Percentiles rank a stretch among this genome's conserved stretches.
Conservation (phyloP, 1,140 invertebrate genomes). For the Paramacrobiotus metropolitanus region DNA sequence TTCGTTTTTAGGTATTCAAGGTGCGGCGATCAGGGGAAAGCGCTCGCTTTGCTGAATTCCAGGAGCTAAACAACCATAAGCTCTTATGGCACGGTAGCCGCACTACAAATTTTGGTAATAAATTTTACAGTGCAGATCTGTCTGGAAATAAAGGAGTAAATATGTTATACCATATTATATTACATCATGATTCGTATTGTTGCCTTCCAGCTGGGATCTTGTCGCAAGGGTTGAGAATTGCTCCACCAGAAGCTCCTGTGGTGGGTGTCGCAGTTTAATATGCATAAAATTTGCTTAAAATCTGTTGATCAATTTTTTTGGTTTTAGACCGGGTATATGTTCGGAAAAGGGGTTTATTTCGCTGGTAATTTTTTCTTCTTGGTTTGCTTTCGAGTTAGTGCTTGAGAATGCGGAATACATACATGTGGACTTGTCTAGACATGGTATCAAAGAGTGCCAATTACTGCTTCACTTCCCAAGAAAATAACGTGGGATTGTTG, state of each 20-base stretch:
- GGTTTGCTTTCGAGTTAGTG: no score
- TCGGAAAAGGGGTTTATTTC: slow-evolving; percentile 2
- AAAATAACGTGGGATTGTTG: neutral
- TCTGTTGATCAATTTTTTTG: neutral
- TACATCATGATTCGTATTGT: no score
- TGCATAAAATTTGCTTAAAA: no score
- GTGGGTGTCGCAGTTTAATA: no score
- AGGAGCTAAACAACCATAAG: slow-evolving; percentile 48
- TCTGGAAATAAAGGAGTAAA: no score
- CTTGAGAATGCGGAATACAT: no score
- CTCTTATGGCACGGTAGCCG: slow-evolving; percentile 3
- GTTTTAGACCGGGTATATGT: neutral
- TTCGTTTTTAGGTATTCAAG: slow-evolving; percentile 31
- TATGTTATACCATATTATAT: no score
- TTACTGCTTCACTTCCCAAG: neutral
- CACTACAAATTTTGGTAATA: neutral
- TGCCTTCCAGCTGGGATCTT: slow-evolving; percentile 15
- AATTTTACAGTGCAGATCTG: neutral
- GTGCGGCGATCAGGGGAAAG: slow-evolving; percentile 53
- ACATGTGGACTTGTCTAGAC: slow-evolving; percentile 40
- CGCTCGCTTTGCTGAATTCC: slow-evolving; percentile 23
- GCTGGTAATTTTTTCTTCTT: neutral
- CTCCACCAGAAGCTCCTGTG: neutral
- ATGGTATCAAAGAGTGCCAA: neutral
- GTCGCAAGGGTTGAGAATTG: neutral